Evolutionary conservation across 2,888 invertebrate species (phyloP), one percentile per base, ranked within the genome.

Genomic region (Xanthia togata): DNA sequence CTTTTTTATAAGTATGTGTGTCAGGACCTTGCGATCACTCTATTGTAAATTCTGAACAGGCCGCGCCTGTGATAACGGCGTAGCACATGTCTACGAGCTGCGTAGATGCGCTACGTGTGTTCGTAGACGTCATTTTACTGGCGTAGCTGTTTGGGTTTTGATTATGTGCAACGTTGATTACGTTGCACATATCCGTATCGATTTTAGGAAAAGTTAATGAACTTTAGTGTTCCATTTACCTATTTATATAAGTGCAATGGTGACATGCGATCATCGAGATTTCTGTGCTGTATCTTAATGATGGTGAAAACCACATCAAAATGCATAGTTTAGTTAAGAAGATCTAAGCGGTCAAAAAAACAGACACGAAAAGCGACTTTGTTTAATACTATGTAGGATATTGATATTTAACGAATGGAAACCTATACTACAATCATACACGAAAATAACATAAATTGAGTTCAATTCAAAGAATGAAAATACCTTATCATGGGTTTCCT

Each of bases 41-140:
- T 73, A 60, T 67, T 70, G 63, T 70, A 62, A 70, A 73, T 70
- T 73, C 47, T 67, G 70, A 74, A 50, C 62, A 60, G 44, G 63
- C 67, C 83, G 72, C 71, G 76, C 64, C 80, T 75, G 53, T 64
- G 55, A 53, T 59, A 67, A 72, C 67, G 78, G 78, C 90, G 91
- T 91, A 91, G 91, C 87, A 76, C 41, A 53, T 59, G 68, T 60
- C 88, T 91, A 90, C 91, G 89, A 82, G 76, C 53, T 69, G 60
- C 89, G 90, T 90, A 89, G 89, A 83, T 75, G 78, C 55, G 85
- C 90, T 90, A 90, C 90, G 88, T 63, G 47, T 9, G 11, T 67
- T 57, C 77, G 82, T 82, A 81, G 86, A 55, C 41, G 44, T 63
- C 14, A 23, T 26, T 59, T 64, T 38, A 47, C 9, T 47, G 38